Percentiles rank a stretch among this genome's conserved stretches.
These are phyloP conservation scores for Cladorhizidae sp. DNA, from an alignment of 37 sponge, comb jelly and placozoan species.

Conservation along the genomic window DNA sequence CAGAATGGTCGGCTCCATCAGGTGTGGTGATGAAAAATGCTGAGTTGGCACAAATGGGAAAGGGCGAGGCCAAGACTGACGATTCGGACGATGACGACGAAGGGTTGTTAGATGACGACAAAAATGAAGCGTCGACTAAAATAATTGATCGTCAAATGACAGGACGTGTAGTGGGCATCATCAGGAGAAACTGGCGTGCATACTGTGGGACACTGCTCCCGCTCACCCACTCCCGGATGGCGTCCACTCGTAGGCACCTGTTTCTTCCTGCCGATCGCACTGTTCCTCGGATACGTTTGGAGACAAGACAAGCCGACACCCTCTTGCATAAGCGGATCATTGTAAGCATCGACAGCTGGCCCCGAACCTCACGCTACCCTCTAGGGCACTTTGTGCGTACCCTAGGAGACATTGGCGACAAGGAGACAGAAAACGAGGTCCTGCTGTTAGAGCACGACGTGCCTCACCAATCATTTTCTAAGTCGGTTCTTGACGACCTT, in stretches of 20 bases:
- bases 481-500: conserved; percentile 78
- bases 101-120: background rate
- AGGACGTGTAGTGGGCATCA: conserved; percentile 90
- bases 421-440: conserved; percentile 95
- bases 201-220: conserved; percentile 95
- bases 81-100: conserved; percentile 24
- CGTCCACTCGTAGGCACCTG: conserved; percentile 42
- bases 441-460: conserved; percentile 93
- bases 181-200: conserved; percentile 88
- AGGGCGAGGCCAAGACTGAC: conserved; percentile 1
- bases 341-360: conserved; percentile 95
- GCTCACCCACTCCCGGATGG: conserved; percentile 26
- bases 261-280: conserved; percentile 89
- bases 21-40: conserved; percentile 66
- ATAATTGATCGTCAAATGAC: conserved; percentile 56
- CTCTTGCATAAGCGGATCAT: conserved; percentile 92
- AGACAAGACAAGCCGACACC: conserved; percentile 73
- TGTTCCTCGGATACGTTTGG: conserved; percentile 81
- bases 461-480: conserved; percentile 91
- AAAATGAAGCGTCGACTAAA: background rate
- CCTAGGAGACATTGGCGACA: conserved; percentile 92
- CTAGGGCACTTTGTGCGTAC: conserved; percentile 89
- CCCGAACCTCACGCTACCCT: conserved; percentile 81
- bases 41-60: conserved; percentile 7
- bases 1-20: conserved; percentile 81